These are phyloP conservation scores for Hemicrepidius hirtus DNA, from an alignment of 2,888 invertebrate species.

Conservation along the genomic window DNA sequence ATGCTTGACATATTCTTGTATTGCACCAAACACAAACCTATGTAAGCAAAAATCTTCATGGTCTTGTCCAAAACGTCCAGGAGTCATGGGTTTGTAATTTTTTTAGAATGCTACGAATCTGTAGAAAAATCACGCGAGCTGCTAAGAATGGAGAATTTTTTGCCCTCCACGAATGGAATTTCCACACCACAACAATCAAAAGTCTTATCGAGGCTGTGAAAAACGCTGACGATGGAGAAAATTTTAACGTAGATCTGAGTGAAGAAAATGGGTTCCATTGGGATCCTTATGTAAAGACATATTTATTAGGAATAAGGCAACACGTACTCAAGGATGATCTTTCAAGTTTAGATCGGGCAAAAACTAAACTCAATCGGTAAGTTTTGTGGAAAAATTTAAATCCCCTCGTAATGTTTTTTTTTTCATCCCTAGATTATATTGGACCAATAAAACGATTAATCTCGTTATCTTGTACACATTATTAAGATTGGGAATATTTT, in stretches of 20 bases:
- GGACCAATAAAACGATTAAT: conserved; percentile 80
- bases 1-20: conserved; percentile 84
- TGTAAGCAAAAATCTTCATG: conserved; percentile 80
- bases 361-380: conserved; percentile 80
- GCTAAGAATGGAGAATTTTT: conserved; percentile 89
- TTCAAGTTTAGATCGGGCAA: conserved; percentile 78
- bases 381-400: conserved; percentile 44
- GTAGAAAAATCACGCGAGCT: conserved; percentile 86
- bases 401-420: conserved; percentile 5
- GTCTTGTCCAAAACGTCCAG: background rate
- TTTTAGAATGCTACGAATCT: conserved; percentile 87
- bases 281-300: conserved; percentile 86
- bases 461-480: conserved; percentile 74
- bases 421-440: conserved; percentile 77
- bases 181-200: conserved; percentile 79
- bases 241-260: conserved; percentile 80
- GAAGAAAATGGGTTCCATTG: conserved; percentile 79
- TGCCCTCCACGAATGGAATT: conserved; percentile 89
- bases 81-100: background rate
- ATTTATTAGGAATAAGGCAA: conserved; percentile 88
- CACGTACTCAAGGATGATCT: conserved; percentile 87
- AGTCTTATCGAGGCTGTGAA: conserved; percentile 76
- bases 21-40: conserved; percentile 87
- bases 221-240: conserved; percentile 73
- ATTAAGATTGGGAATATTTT: conserved; percentile 47